Conservation (phyloP, 2,888 invertebrate species). For the Napeogenes inachia region DNA sequence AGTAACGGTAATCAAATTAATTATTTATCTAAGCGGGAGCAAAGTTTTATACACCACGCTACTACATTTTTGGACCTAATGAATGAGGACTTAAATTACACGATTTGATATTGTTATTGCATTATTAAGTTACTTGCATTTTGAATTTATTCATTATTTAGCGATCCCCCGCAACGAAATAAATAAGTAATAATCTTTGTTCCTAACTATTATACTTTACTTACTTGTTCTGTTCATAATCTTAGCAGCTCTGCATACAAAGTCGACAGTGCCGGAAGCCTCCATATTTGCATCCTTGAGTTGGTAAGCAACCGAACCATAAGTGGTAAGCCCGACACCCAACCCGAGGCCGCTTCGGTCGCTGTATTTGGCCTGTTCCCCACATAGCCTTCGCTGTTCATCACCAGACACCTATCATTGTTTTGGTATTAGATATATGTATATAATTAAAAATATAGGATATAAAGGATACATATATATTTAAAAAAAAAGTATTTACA, state of each 20-base stretch:
- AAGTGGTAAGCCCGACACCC: slow-evolving; percentile 78
- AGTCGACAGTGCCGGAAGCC: slow-evolving; percentile 84
- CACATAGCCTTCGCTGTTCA: slow-evolving; percentile 82
- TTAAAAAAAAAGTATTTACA: not conserved
- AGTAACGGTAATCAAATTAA: no score
- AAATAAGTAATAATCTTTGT: no score
- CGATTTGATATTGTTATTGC: no score
- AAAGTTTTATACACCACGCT: no score
- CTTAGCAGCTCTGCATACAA: slow-evolving; percentile 82
- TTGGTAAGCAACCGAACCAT: slow-evolving; percentile 87
- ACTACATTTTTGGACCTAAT: no score
- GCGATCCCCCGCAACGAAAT: no score
- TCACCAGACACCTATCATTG: slow-evolving; percentile 81
- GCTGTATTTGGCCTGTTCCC: slow-evolving; percentile 78
- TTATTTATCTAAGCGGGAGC: no score
- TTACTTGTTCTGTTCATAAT: slow-evolving; percentile 86
- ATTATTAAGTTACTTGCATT: no score
- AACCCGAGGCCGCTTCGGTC: slow-evolving; percentile 67
- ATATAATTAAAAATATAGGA: no score
- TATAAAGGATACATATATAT: no score
- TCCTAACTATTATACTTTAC: slow-evolving; percentile 33
- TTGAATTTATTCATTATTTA: no score
- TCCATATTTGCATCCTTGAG: slow-evolving; percentile 88
- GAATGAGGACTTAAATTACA: no score
- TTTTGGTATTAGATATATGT: not conserved